These are phyloP conservation scores for Phoenoteleia sp. DNA, from an alignment of 2,888 invertebrate species.

Conservation along the genomic window DNA sequence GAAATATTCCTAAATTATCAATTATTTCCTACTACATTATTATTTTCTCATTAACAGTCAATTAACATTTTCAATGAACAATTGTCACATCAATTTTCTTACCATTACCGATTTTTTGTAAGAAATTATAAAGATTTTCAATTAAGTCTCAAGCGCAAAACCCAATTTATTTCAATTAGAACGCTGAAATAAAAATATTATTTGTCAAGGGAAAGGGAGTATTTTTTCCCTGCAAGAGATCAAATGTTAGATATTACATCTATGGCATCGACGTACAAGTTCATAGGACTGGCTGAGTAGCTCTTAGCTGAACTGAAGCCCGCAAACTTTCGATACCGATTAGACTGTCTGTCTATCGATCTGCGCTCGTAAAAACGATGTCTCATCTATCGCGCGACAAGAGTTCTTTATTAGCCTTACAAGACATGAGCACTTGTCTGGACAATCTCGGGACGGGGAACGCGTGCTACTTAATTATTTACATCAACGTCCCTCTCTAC, in stretches of 20 bases:
- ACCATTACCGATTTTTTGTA: no score
- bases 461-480: constrained; percentile 59
- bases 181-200: constrained; percentile 19
- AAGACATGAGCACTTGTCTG: constrained; percentile 46
- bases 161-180: constrained; percentile 21
- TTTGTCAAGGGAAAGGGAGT: constrained; percentile 1
- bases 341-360: constrained; percentile 70
- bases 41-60: no score
- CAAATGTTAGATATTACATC: constrained; percentile 62
- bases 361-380: constrained; percentile 68
- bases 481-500: constrained; percentile 24
- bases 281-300: constrained; percentile 56
- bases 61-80: no score
- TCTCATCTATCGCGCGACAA: constrained; percentile 63
- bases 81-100: no score
- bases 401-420: constrained; percentile 66
- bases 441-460: constrained; percentile 34
- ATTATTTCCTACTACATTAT: no score
- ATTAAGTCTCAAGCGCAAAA: neutral
- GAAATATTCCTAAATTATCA: no score
- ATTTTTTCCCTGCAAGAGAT: constrained; percentile 40
- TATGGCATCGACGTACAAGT: constrained; percentile 44
- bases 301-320: constrained; percentile 69
- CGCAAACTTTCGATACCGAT: constrained; percentile 72
- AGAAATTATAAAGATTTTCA: no score